Evolutionary conservation across 2,113 vertebrate species (phyloP).

Genomic region (cattle (Bos taurus)): ARS-UCD2.0 NC_037328.1:118861501-118862000

Average conservation of each 20-base stretch:
- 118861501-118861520: not conserved
- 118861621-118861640: not conserved
- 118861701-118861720: not conserved
- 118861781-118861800: not conserved
- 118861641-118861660: not conserved
- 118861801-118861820: not conserved
- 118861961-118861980: not conserved
- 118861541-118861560: not conserved
- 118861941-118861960: not conserved
- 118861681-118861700: not conserved
- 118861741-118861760: not conserved
- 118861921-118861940: not conserved
- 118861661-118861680: not conserved
- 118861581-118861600: not conserved
- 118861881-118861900: not conserved
- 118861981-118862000: not conserved
- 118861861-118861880: not conserved
- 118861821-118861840: not conserved
- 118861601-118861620: not conserved
- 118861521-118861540: not conserved
- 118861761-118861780: not conserved
- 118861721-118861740: not conserved
- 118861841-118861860: not conserved
- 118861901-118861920: not conserved
- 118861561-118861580: not conserved